Evolutionary conservation across 1,140 invertebrate species (phyloP).

Genomic region (Philotrypesis tridentata): DNA sequence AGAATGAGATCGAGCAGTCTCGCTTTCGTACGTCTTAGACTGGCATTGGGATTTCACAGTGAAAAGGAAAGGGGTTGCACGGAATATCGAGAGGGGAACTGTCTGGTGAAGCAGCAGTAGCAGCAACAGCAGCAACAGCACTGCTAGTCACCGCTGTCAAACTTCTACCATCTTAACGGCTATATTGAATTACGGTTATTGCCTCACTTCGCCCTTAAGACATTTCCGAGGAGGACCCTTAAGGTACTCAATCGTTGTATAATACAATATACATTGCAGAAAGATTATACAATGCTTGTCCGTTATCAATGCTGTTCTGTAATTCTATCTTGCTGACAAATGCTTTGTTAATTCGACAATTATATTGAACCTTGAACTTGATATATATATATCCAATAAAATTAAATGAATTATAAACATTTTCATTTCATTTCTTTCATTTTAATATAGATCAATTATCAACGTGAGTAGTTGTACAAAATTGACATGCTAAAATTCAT

Average conservation of each 20-base stretch:
- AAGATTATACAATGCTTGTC: background rate
- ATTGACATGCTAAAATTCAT: too few relatives aligned
- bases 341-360: too few relatives aligned
- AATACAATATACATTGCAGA: background rate
- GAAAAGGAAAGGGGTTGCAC: constrained; percentile 49
- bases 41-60: constrained; percentile 50
- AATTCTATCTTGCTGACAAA: too few relatives aligned
- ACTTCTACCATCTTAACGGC: constrained; percentile 63
- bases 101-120: constrained; percentile 29
- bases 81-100: constrained; percentile 33
- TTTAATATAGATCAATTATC: too few relatives aligned
- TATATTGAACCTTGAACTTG: too few relatives aligned
- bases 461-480: too few relatives aligned
- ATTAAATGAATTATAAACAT: too few relatives aligned
- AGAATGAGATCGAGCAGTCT: background rate
- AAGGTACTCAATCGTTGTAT: constrained; percentile 57
- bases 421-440: too few relatives aligned
- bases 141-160: constrained; percentile 14
- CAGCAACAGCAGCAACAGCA: background rate
- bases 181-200: constrained; percentile 68
- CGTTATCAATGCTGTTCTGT: background rate
- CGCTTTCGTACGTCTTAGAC: constrained; percentile 32
- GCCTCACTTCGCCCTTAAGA: constrained; percentile 59
- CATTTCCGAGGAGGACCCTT: constrained; percentile 57
- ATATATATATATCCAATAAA: too few relatives aligned